These are phyloP conservation scores for Aphyosemion australe DNA, from an alignment of 2,113 vertebrate genomes.

Conservation along the genomic window DNA sequence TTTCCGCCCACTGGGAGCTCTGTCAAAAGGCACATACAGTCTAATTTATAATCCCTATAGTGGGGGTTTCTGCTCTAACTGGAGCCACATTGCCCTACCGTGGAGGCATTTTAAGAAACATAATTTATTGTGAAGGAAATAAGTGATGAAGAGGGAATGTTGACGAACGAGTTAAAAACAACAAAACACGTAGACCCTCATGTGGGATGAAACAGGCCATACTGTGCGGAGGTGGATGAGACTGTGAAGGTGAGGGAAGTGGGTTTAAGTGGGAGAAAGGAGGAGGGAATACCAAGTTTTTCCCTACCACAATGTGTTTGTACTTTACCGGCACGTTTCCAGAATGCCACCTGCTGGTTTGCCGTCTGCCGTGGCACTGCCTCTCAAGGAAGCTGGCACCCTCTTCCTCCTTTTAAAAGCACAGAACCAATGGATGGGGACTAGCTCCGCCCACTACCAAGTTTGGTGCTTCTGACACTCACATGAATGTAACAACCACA, in stretches of 20 bases:
- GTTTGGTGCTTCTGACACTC: background rate
- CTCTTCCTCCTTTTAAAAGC: conserved; percentile 37
- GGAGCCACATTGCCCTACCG: background rate
- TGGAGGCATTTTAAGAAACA: conserved; percentile 10
- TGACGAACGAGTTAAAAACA: background rate
- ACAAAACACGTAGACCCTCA: conserved; percentile 26
- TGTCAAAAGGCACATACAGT: conserved; percentile 41
- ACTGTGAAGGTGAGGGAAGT: conserved; percentile 56
- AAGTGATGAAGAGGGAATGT: background rate
- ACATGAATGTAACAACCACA: background rate
- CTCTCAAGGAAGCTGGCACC: conserved; percentile 65
- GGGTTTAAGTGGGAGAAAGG: conserved; percentile 33
- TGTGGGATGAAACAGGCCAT: conserved; percentile 61
- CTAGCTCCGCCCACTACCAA: conserved; percentile 27
- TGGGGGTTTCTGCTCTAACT: conserved; percentile 15
- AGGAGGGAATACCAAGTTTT: conserved; percentile 44
- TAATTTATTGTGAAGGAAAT: background rate
- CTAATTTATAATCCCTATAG: conserved; percentile 6
- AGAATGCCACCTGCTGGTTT: conserved; percentile 73
- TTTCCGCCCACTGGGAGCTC: conserved; percentile 43
- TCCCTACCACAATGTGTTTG: conserved; percentile 45
- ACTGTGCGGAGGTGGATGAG: conserved; percentile 76
- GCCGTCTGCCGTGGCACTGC: conserved; percentile 77
- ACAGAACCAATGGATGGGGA: conserved; percentile 48
- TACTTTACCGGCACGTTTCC: conserved; percentile 57